Evolutionary conservation across 2,888 invertebrate species (phyloP).

Genomic region (Pandemis heparana): DNA sequence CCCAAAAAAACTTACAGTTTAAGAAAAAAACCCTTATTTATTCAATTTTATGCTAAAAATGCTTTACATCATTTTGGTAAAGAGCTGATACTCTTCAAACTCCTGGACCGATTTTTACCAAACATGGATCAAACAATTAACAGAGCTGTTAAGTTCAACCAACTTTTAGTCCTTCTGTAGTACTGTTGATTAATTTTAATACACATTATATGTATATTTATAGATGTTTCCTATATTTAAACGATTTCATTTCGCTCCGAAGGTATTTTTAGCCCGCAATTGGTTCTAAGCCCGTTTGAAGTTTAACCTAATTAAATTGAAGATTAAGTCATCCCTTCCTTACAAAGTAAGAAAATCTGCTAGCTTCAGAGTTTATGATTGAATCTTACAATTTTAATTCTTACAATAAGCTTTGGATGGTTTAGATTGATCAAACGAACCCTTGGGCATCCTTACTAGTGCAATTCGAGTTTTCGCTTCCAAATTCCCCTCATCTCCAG

Average conservation of each 20-base stretch:
- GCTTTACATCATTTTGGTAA: too few species aligned
- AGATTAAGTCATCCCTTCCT: background rate
- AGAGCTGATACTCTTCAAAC: too few species aligned
- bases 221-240: background rate
- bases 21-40: too few species aligned
- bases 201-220: background rate
- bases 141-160: too few species aligned
- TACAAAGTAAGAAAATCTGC: background rate
- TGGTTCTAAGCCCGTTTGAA: constrained; percentile 6
- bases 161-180: too few species aligned
- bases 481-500: too few species aligned
- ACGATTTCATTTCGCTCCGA: background rate
- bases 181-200: too few species aligned
- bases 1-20: too few species aligned
- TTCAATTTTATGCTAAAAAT: too few species aligned
- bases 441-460: background rate
- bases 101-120: too few species aligned
- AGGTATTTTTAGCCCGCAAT: background rate
- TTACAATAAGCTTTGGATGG: background rate
- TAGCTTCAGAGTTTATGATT: background rate
- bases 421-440: background rate
- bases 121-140: too few species aligned
- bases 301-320: background rate
- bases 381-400: background rate
- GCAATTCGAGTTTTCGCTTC: background rate